phyloP scores from a whole-genome alignment of 2,113 vertebrate species.

The Brachirus orientalis region DNA sequence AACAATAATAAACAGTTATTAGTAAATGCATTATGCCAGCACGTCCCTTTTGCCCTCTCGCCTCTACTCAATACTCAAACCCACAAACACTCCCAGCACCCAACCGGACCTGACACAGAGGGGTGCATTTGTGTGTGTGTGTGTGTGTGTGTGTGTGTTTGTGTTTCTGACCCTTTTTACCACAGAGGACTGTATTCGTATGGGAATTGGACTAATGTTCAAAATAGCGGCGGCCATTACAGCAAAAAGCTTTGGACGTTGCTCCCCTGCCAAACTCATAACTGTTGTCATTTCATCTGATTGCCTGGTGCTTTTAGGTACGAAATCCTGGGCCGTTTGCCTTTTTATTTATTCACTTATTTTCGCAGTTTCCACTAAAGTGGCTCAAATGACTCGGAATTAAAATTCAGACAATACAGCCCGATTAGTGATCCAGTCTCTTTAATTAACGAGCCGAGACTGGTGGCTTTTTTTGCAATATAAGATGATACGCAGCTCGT shows the following conservation, averaged over 20 bases:
- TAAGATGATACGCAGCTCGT: slow-evolving; percentile 31
- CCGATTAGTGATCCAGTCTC: slow-evolving; percentile 65
- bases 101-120: slow-evolving; percentile 55
- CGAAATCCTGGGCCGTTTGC: slow-evolving; percentile 58
- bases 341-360: slow-evolving; percentile 64
- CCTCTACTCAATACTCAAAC: slow-evolving; percentile 64
- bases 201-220: slow-evolving; percentile 77
- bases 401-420: slow-evolving; percentile 61
- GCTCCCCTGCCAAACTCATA: slow-evolving; percentile 63
- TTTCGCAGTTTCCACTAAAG: slow-evolving; percentile 58
- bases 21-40: slow-evolving; percentile 81
- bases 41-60: slow-evolving; percentile 74
- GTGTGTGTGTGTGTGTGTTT: slow-evolving; percentile 31
- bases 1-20: slow-evolving; percentile 84
- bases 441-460: slow-evolving; percentile 60
- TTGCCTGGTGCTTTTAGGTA: slow-evolving; percentile 74
- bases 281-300: slow-evolving; percentile 66
- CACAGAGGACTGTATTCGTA: slow-evolving; percentile 58
- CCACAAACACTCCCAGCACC: slow-evolving; percentile 64
- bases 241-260: slow-evolving; percentile 72
- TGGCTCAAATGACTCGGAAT: slow-evolving; percentile 64
- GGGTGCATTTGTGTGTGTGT: slow-evolving; percentile 17
- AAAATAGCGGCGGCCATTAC: slow-evolving; percentile 75
- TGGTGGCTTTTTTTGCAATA: slow-evolving; percentile 51
- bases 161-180: slow-evolving; percentile 61